Conservation (phyloP, 30 jellyfish, hydroid and myxozoan genomes). For the Pelagia noctiluca region DNA sequence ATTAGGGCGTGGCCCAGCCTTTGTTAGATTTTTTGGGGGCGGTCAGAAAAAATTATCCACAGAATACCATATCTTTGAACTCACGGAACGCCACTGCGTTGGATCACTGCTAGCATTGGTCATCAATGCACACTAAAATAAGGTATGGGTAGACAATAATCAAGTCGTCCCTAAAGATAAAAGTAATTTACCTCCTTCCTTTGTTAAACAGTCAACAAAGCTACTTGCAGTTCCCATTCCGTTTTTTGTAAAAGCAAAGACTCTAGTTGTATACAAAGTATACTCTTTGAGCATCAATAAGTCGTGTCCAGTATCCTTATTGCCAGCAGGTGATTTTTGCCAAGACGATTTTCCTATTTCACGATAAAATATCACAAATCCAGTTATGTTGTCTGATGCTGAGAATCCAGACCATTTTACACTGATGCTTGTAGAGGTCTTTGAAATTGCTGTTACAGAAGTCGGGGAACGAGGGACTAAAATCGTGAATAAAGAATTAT, state of each 20-base stretch:
- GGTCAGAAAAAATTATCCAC: no score
- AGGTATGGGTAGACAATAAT: no score
- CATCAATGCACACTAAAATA: not conserved
- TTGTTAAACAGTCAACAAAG: conserved; percentile 16
- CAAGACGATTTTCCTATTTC: conserved; percentile 22
- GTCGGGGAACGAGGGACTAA: not conserved
- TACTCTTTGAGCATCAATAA: conserved; percentile 8
- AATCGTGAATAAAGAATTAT: no score
- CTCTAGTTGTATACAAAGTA: conserved; percentile 45
- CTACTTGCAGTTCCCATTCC: conserved; percentile 33
- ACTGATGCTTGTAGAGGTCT: not conserved
- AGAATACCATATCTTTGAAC: no score
- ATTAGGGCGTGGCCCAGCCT: no score
- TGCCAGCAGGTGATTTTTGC: not conserved
- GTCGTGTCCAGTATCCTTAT: not conserved
- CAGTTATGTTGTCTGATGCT: not conserved
- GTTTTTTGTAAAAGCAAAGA: conserved; percentile 7
- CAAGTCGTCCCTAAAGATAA: no score
- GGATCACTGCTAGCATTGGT: not conserved
- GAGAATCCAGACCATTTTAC: not conserved
- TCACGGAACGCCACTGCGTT: not conserved
- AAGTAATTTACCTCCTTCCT: conserved; percentile 61
- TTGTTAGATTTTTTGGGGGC: no score
- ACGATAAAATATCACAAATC: not conserved
- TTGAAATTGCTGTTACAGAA: not conserved